These are phyloP conservation scores for Characodon lateralis DNA, from an alignment of 2,797 vertebrate species.

Conservation along the genomic window DNA sequence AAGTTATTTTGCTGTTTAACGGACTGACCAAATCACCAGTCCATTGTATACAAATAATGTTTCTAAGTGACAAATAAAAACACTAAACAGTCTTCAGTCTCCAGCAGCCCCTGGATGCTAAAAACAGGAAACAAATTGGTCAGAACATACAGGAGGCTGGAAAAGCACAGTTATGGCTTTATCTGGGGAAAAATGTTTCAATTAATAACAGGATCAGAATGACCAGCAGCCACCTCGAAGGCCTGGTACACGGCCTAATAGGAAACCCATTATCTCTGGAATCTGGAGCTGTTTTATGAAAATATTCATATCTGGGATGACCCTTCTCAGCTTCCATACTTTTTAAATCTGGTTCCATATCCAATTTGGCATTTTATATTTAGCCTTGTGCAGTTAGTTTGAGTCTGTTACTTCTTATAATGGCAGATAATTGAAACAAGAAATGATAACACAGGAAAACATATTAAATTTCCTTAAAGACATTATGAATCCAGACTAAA, in stretches of 20 bases:
- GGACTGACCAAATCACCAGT: neutral
- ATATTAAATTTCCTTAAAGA: neutral
- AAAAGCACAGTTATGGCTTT: too few relatives aligned
- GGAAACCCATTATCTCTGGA: neutral
- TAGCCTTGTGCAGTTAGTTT: neutral
- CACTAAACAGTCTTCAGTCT: neutral
- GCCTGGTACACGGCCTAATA: neutral
- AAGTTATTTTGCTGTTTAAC: neutral
- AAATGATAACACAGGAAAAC: neutral
- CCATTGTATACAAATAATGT: neutral
- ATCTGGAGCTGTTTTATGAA: neutral
- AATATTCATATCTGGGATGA: neutral
- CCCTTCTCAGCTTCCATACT: neutral
- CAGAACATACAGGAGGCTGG: neutral
- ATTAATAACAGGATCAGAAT: neutral
- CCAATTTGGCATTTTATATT: neutral
- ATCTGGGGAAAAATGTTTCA: neutral
- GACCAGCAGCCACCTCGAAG: neutral
- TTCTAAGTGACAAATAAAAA: neutral
- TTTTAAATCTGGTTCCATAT: neutral
- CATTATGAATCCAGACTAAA: constrained; percentile 22
- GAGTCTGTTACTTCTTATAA: neutral
- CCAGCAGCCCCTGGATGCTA: neutral
- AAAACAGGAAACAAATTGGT: neutral
- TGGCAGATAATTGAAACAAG: neutral